These are phyloP conservation scores for Aptenodytes patagonicus DNA, from an alignment of 2,113 vertebrate species.

Conservation along the genomic window DNA sequence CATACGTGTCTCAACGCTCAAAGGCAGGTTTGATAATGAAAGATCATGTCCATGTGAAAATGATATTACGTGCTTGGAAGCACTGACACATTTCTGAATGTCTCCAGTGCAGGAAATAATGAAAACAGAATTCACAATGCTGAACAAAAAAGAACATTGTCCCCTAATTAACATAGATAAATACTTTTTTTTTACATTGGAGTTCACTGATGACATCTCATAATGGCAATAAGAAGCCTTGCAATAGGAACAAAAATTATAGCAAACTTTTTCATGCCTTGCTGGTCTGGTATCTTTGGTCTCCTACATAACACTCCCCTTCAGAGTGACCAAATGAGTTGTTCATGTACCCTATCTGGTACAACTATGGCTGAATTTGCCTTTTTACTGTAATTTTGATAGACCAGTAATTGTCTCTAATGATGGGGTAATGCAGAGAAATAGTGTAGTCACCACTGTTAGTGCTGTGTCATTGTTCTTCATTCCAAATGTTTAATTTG, in stretches of 20 bases:
- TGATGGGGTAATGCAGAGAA: neutral
- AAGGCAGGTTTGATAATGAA: neutral
- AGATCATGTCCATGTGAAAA: neutral
- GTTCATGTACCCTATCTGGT: neutral
- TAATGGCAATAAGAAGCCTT: neutral
- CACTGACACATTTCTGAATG: neutral
- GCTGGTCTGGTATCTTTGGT: neutral
- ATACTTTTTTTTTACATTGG: neutral
- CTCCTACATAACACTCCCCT: neutral
- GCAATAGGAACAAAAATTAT: neutral
- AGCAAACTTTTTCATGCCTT: neutral
- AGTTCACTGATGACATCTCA: neutral
- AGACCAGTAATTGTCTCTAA: neutral
- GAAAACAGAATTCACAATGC: neutral
- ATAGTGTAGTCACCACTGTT: neutral
- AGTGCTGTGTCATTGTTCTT: neutral
- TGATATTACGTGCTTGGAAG: neutral
- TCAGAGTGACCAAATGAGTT: neutral
- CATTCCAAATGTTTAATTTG: neutral
- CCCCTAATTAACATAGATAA: neutral
- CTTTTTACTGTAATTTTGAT: neutral
- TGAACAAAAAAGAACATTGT: neutral
- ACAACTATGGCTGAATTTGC: neutral
- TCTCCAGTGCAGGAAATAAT: neutral
- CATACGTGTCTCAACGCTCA: neutral